Percentiles rank a stretch among this genome's conserved stretches.
Evolutionary conservation across 2,888 invertebrate species (phyloP).

Genomic region (Conus canariensis): DNA sequence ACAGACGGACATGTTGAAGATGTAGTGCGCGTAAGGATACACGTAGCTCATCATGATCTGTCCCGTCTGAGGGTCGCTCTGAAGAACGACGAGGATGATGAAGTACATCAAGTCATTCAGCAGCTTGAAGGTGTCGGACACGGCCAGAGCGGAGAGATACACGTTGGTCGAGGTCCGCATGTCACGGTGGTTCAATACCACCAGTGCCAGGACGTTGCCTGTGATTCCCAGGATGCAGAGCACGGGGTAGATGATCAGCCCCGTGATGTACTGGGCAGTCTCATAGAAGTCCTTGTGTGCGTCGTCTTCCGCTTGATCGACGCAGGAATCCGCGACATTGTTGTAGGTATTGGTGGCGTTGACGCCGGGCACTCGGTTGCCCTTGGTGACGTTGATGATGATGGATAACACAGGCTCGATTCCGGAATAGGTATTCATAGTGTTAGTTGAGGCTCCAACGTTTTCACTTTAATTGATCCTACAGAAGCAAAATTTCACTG

Average conservation of each 20-base stretch:
- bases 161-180: slow-evolving; percentile 74
- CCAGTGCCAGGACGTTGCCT: slow-evolving; percentile 70
- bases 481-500: too few species aligned
- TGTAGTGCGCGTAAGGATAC: slow-evolving; percentile 75
- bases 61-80: slow-evolving; percentile 59
- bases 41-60: slow-evolving; percentile 63
- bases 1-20: slow-evolving; percentile 70
- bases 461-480: too few species aligned
- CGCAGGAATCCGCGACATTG: slow-evolving; percentile 26
- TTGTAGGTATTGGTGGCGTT: not conserved
- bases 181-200: slow-evolving; percentile 68
- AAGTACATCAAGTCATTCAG: slow-evolving; percentile 74
- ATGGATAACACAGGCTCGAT: not conserved
- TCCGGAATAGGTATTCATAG: slow-evolving; percentile 19
- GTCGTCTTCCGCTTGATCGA: slow-evolving; percentile 45
- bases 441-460: not conserved
- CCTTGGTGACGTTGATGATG: slow-evolving; percentile 24
- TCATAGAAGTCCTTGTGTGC: slow-evolving; percentile 66
- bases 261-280: slow-evolving; percentile 68
- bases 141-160: slow-evolving; percentile 71
- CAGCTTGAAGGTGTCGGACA: slow-evolving; percentile 74
- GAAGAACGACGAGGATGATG: slow-evolving; percentile 64
- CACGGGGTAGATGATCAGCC: slow-evolving; percentile 71
- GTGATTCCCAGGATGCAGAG: slow-evolving; percentile 69
- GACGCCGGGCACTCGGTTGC: not conserved